Conservation (phyloP, 2,888 invertebrate genomes). For the Drosophila dives region DNA sequence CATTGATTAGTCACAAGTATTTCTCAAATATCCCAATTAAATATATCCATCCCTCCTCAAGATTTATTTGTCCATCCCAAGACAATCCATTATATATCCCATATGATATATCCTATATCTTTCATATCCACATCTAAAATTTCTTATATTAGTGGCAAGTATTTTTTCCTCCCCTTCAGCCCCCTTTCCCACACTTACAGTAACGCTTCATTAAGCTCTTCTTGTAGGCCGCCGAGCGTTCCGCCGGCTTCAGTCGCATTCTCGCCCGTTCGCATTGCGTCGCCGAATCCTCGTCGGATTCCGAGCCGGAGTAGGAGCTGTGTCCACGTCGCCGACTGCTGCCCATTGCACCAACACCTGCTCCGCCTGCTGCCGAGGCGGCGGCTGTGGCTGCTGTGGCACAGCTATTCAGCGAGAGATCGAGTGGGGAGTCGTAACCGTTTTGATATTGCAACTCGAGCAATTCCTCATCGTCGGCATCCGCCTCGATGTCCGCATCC, state of each 20-base stretch:
- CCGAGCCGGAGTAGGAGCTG: slow-evolving; percentile 90
- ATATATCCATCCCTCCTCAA: not conserved
- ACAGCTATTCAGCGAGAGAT: slow-evolving; percentile 88
- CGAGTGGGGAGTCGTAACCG: slow-evolving; percentile 90
- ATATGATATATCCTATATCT: not conserved
- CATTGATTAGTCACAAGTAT: not conserved
- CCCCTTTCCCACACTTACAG: slow-evolving; percentile 92
- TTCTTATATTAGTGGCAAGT: not conserved
- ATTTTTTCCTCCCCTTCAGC: not conserved
- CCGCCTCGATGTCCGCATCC: slow-evolving; percentile 76
- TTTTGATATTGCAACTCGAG: slow-evolving; percentile 77
- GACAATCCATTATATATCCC: not conserved
- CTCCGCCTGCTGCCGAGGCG: slow-evolving; percentile 51
- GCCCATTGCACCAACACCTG: slow-evolving; percentile 18
- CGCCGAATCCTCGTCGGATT: slow-evolving; percentile 89
- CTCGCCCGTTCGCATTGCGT: slow-evolving; percentile 70
- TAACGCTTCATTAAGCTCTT: slow-evolving; percentile 97
- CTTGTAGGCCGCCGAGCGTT: slow-evolving; percentile 89
- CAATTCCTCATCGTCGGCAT: slow-evolving; percentile 68
- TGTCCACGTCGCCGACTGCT: slow-evolving; percentile 83
- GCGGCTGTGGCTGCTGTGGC: slow-evolving; percentile 56
- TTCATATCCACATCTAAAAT: not conserved
- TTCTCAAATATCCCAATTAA: not conserved
- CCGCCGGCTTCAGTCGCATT: slow-evolving; percentile 81
- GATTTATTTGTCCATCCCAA: not conserved